A percentile compares a stretch with the other conserved stretches of the same genome.
phyloP scores from a whole-genome alignment of 2,888 invertebrate species.

The Gymnosoma rotundatum region DNA sequence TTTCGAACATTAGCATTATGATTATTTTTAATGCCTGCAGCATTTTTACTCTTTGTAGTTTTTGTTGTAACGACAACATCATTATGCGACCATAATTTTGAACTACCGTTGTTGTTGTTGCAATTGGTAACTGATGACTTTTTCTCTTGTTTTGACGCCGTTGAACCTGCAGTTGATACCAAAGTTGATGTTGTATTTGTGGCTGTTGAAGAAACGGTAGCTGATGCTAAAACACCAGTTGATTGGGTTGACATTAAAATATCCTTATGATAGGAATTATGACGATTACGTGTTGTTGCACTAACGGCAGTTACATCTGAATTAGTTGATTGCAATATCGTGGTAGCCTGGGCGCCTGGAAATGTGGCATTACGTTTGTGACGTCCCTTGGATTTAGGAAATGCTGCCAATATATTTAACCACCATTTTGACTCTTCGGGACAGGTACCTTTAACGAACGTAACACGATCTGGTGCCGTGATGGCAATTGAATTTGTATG shows the following conservation, averaged over 20 bases:
- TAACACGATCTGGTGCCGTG: slow-evolving; percentile 93
- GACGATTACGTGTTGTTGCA: slow-evolving; percentile 79
- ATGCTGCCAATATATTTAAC: slow-evolving; percentile 92
- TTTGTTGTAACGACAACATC: slow-evolving; percentile 67
- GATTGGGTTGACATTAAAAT: slow-evolving; percentile 78
- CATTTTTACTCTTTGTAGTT: slow-evolving; percentile 49
- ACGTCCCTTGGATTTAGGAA: slow-evolving; percentile 90
- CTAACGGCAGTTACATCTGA: slow-evolving; percentile 72
- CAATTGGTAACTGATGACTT: slow-evolving; percentile 50
- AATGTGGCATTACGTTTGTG: slow-evolving; percentile 91
- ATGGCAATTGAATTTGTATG: slow-evolving; percentile 95
- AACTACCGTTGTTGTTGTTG: slow-evolving; percentile 44
- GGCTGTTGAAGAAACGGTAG: slow-evolving; percentile 62
- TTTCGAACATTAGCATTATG: slow-evolving; percentile 62
- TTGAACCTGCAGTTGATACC: slow-evolving; percentile 43
- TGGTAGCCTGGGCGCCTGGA: slow-evolving; percentile 88
- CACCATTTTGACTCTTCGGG: slow-evolving; percentile 96
- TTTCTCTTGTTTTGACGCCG: slow-evolving; percentile 56
- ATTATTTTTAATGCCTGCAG: slow-evolving; percentile 67
- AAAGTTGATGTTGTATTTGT: slow-evolving; percentile 45
- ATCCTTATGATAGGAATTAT: slow-evolving; percentile 82
- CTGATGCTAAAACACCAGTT: slow-evolving; percentile 74
- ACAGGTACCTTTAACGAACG: slow-evolving; percentile 96
- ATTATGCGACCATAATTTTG: slow-evolving; percentile 70
- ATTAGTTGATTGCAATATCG: slow-evolving; percentile 78